These are phyloP conservation scores for Thymelicus sylvestris DNA, from an alignment of 2,888 invertebrate species.

Conservation along the genomic window DNA sequence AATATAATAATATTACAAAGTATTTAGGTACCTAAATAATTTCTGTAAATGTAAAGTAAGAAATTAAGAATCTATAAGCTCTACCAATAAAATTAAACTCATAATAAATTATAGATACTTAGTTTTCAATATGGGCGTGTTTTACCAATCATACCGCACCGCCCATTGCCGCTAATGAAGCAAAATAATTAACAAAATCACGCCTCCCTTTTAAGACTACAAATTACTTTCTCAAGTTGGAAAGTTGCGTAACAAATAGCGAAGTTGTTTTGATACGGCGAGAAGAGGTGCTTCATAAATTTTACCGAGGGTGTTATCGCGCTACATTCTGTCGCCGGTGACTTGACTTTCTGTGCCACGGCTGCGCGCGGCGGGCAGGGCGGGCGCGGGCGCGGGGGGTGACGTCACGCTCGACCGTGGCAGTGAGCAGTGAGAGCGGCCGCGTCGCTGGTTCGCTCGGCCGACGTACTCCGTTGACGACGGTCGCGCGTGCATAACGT, in stretches of 20 bases:
- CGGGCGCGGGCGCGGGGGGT: slow-evolving; percentile 61
- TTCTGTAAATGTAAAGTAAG: too few species aligned
- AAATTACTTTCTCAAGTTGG: slow-evolving; percentile 65
- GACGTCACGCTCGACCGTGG: slow-evolving; percentile 84
- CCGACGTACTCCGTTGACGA: slow-evolving; percentile 78
- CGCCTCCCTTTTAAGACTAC: slow-evolving; percentile 24
- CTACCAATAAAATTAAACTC: neutral
- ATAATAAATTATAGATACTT: neutral
- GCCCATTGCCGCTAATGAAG: slow-evolving; percentile 20
- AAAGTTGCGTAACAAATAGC: slow-evolving; percentile 69
- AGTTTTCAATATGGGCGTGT: slow-evolving; percentile 15
- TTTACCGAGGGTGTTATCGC: slow-evolving; percentile 74
- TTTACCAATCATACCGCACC: slow-evolving; percentile 21
- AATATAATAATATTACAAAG: too few species aligned
- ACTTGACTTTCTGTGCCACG: slow-evolving; percentile 81
- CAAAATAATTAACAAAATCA: slow-evolving; percentile 37
- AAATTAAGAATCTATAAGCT: neutral
- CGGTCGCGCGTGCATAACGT: slow-evolving; percentile 81
- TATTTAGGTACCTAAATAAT: too few species aligned
- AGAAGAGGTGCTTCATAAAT: slow-evolving; percentile 68
- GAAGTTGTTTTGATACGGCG: slow-evolving; percentile 74
- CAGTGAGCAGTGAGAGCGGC: slow-evolving; percentile 84
- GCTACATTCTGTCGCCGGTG: slow-evolving; percentile 76
- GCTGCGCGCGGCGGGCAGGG: slow-evolving; percentile 60
- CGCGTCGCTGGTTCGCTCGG: slow-evolving; percentile 74